These are phyloP conservation scores for Artemia franciscana DNA, from an alignment of 1,140 invertebrate genomes.

Conservation along the genomic window DNA sequence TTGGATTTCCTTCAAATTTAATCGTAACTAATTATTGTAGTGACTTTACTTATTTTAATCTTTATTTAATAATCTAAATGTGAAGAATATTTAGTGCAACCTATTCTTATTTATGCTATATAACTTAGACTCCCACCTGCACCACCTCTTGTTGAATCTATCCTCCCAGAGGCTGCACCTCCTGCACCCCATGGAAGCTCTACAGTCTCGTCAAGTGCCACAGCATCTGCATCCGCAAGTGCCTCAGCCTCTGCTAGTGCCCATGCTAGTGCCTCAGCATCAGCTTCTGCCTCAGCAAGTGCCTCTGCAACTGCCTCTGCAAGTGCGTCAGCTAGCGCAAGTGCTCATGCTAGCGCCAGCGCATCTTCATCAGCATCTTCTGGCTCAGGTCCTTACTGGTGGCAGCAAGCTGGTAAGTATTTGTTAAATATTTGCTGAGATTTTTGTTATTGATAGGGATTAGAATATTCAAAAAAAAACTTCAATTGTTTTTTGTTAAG, in stretches of 20 bases:
- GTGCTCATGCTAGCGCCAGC: background rate
- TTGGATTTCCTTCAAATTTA: too few relatives aligned
- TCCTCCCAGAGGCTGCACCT: too few relatives aligned
- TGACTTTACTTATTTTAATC: too few relatives aligned
- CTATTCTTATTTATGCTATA: too few relatives aligned
- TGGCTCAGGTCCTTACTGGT: background rate
- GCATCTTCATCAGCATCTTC: background rate
- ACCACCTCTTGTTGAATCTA: too few relatives aligned
- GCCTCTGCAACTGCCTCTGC: background rate
- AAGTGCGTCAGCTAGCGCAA: background rate
- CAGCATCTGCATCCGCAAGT: background rate
- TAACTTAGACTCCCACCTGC: too few relatives aligned
- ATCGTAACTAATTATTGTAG: too few relatives aligned
- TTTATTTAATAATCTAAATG: too few relatives aligned
- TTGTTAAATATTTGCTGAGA: too few relatives aligned
- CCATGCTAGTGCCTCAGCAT: background rate
- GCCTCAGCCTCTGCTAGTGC: background rate
- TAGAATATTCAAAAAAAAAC: background rate
- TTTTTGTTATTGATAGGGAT: background rate
- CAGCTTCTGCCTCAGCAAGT: background rate
- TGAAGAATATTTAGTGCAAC: too few relatives aligned
- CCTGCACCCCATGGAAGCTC: background rate
- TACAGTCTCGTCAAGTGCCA: background rate
- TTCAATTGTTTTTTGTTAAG: background rate
- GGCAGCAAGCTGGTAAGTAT: background rate